Evolutionary conservation across 1,140 invertebrate species (phyloP).

Genomic region (Achroia grisella): DNA sequence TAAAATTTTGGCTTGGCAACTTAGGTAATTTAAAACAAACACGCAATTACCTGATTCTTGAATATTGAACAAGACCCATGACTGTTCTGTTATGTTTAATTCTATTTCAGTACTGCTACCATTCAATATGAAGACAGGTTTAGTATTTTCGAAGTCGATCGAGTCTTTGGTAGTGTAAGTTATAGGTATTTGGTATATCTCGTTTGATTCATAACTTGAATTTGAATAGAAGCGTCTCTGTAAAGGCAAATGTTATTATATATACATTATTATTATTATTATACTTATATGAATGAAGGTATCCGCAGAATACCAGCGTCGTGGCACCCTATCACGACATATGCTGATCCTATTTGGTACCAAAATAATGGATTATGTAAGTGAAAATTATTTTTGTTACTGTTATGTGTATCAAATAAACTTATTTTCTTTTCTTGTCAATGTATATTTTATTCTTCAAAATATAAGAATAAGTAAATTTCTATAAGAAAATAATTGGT

Average conservation of each 20-base stretch:
- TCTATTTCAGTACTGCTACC: slow-evolving; percentile 27
- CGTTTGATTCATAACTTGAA: slow-evolving; percentile 30
- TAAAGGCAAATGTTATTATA: slow-evolving; percentile 8
- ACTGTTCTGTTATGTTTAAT: slow-evolving; percentile 24
- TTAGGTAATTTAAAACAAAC: not conserved
- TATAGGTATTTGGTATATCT: slow-evolving; percentile 77
- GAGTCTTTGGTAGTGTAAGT: slow-evolving; percentile 69
- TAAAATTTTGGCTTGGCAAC: not conserved
- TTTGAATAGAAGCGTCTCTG: slow-evolving; percentile 58
- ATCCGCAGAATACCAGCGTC: too few species aligned
- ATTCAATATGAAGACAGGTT: slow-evolving; percentile 71
- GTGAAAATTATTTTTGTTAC: too few species aligned
- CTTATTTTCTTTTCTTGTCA: too few species aligned
- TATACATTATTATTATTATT: slow-evolving; percentile 3
- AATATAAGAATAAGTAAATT: too few species aligned
- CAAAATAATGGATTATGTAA: too few species aligned
- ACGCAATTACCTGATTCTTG: slow-evolving; percentile 73
- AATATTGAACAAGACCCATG: slow-evolving; percentile 82
- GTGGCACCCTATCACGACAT: too few species aligned
- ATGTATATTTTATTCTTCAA: too few species aligned
- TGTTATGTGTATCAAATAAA: too few species aligned
- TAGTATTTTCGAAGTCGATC: slow-evolving; percentile 73
- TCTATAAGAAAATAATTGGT: too few species aligned
- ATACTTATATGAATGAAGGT: too few species aligned
- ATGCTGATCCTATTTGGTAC: too few species aligned